Conservation (phyloP, 2,888 invertebrate species). For the Tromatobia lineatoria region DNA sequence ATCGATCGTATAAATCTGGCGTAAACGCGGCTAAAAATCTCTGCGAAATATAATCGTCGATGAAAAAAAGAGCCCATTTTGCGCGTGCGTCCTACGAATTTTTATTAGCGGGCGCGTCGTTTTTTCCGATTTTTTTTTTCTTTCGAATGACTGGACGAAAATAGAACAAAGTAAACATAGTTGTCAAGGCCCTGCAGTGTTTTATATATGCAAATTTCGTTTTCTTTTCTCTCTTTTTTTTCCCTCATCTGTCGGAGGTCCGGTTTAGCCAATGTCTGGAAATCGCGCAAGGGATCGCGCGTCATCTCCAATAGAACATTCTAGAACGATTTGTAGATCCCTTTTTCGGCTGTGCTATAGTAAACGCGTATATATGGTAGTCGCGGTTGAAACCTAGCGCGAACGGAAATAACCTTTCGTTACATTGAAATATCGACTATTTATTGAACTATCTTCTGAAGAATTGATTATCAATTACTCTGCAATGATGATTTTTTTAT, state of each 20-base stretch:
- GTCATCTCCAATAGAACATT: conserved; percentile 42
- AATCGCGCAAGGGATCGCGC: conserved; percentile 41
- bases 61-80: conserved; percentile 18
- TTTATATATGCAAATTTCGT: conserved; percentile 52
- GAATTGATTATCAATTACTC: too few relatives aligned
- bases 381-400: too few relatives aligned
- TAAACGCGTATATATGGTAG: neutral
- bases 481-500: neutral
- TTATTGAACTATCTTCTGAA: neutral
- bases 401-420: too few relatives aligned
- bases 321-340: conserved; percentile 24
- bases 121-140: conserved; percentile 38
- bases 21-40: neutral
- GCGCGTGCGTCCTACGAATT: conserved; percentile 30
- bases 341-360: conserved; percentile 21
- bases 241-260: conserved; percentile 53
- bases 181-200: conserved; percentile 62
- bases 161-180: conserved; percentile 67
- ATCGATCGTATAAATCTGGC: neutral
- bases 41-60: neutral
- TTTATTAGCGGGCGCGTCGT: conserved; percentile 37
- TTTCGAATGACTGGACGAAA: conserved; percentile 57
- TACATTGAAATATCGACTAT: too few relatives aligned
- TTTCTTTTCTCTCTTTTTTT: conserved; percentile 17
- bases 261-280: conserved; percentile 43